Conservation (phyloP, 2,888 invertebrate species). For the Aplocera efformata region DNA sequence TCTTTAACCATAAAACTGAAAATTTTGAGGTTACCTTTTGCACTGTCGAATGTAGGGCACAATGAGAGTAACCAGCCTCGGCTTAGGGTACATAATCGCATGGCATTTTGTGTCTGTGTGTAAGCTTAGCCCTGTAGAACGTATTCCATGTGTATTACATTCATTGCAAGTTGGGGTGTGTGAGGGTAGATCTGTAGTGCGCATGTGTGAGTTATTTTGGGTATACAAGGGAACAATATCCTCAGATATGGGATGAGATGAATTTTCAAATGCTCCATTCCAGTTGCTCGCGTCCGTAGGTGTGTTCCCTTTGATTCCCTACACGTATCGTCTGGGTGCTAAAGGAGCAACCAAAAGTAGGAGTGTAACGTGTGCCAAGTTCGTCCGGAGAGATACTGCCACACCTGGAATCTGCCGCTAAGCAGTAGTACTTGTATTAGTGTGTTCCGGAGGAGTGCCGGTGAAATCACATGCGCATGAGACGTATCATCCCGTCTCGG, state of each 20-base stretch:
- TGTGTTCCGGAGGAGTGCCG: too few species aligned
- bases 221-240: slow-evolving; percentile 37
- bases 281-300: too few species aligned
- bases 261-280: background rate
- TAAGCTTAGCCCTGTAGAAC: slow-evolving; percentile 36
- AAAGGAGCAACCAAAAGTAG: too few species aligned
- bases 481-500: too few species aligned
- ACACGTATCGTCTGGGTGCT: too few species aligned
- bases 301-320: too few species aligned
- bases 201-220: slow-evolving; percentile 46
- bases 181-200: slow-evolving; percentile 38
- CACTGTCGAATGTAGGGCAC: slow-evolving; percentile 71
- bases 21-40: slow-evolving; percentile 73
- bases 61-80: slow-evolving; percentile 47
- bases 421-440: too few species aligned
- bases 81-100: slow-evolving; percentile 59
- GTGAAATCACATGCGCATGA: too few species aligned
- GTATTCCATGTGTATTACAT: slow-evolving; percentile 39
- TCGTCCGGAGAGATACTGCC: too few species aligned
- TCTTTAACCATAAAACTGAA: slow-evolving; percentile 50
- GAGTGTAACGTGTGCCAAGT: too few species aligned
- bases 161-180: slow-evolving; percentile 30
- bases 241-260: slow-evolving; percentile 22
- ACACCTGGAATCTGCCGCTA: too few species aligned
- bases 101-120: slow-evolving; percentile 46